A percentile compares a stretch with the other conserved stretches of the same genome.
These are phyloP conservation scores for Sinosuthora webbiana DNA, from an alignment of 2,113 vertebrate species.

Conservation along the genomic window DNA sequence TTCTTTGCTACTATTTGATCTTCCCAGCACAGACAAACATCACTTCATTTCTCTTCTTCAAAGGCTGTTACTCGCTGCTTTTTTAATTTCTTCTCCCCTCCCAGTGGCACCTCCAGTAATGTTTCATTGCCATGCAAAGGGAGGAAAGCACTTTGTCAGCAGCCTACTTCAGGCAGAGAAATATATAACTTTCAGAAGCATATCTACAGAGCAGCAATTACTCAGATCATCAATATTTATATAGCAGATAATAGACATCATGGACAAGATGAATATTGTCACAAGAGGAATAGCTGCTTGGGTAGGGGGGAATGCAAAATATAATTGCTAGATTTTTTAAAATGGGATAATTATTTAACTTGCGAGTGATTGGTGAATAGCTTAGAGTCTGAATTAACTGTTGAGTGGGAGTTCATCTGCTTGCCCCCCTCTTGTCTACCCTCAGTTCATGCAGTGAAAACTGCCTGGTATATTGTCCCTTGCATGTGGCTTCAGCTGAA, in stretches of 20 bases:
- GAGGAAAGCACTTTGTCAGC: slow-evolving; percentile 29
- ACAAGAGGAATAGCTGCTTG: slow-evolving; percentile 5
- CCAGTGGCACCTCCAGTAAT: not conserved
- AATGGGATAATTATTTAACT: slow-evolving; percentile 23
- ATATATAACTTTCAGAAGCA: slow-evolving; percentile 30
- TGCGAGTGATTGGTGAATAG: not conserved
- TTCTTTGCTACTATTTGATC: not conserved
- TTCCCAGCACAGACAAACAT: not conserved
- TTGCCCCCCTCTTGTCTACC: not conserved
- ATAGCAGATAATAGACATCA: slow-evolving; percentile 54
- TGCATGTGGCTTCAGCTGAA: not conserved
- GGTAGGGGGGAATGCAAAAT: not conserved
- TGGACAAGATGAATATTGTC: slow-evolving; percentile 51
- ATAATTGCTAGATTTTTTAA: not conserved
- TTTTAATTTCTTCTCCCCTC: not conserved
- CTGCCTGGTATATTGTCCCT: not conserved
- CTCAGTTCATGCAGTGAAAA: not conserved
- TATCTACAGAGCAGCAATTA: slow-evolving; percentile 47
- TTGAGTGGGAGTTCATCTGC: not conserved
- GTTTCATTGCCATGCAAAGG: slow-evolving; percentile 17
- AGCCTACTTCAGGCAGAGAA: slow-evolving; percentile 10
- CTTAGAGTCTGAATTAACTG: not conserved
- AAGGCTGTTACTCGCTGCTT: not conserved
- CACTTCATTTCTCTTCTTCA: not conserved
- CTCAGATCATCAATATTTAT: slow-evolving; percentile 65